phyloP scores from a whole-genome alignment of 1,140 invertebrate species.

The Scaptomyza graminum region DNA sequence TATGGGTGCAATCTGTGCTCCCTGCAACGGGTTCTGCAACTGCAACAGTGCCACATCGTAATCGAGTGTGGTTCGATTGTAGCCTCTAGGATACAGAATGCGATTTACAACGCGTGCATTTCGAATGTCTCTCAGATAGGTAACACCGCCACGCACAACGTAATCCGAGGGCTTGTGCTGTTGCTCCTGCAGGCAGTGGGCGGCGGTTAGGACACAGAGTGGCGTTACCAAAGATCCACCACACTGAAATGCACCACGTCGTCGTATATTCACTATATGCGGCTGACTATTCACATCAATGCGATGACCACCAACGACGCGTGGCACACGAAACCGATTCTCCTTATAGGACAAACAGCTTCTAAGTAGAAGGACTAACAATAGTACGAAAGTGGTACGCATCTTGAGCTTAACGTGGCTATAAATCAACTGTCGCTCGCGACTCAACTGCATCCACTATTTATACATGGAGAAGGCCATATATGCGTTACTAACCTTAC shows the following conservation, averaged over 20 bases:
- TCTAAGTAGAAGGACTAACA: constrained; percentile 30
- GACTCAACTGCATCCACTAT: constrained; percentile 21
- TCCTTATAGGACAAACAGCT: neutral
- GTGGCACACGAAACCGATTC: constrained; percentile 27
- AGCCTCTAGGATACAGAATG: constrained; percentile 49
- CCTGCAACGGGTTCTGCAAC: constrained; percentile 50
- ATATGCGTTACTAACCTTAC: constrained; percentile 56
- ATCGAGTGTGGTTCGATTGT: constrained; percentile 55
- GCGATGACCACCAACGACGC: constrained; percentile 65
- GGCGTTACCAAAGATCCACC: constrained; percentile 68
- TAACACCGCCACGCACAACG: constrained; percentile 67
- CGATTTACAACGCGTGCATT: constrained; percentile 56
- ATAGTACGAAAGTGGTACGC: constrained; percentile 18
- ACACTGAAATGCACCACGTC: constrained; percentile 62
- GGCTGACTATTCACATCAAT: constrained; percentile 59
- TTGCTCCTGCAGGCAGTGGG: constrained; percentile 62
- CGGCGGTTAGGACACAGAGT: constrained; percentile 73
- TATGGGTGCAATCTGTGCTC: constrained; percentile 47
- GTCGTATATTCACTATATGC: constrained; percentile 70
- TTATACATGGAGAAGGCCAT: constrained; percentile 44
- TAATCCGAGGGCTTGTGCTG: constrained; percentile 50
- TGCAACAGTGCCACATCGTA: constrained; percentile 70
- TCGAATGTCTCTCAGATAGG: constrained; percentile 56
- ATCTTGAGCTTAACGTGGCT: constrained; percentile 30
- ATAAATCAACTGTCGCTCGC: constrained; percentile 33